Percentiles rank a stretch among this genome's conserved stretches.
Evolutionary conservation across 2,113 vertebrate genomes (phyloP).

Genomic region (Podarcis muralis): DNA sequence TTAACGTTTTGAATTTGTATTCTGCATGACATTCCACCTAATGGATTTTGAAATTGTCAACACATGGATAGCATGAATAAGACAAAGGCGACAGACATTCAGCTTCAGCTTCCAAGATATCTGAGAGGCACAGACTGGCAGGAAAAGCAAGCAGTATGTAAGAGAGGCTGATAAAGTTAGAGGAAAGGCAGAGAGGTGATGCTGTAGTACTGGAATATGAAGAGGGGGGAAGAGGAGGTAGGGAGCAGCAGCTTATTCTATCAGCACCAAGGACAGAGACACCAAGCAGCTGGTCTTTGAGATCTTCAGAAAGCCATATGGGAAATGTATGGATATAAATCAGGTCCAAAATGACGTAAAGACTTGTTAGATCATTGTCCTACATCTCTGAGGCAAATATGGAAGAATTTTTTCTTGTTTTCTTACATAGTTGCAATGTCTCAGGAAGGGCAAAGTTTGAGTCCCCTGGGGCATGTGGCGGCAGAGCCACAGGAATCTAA

Average conservation of each 20-base stretch:
- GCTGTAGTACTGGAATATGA: conserved; percentile 25
- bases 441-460: conserved; percentile 59
- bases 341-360: conserved; percentile 43
- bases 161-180: conserved; percentile 8
- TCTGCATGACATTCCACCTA: conserved; percentile 42
- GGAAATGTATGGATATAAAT: conserved; percentile 39
- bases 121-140: neutral
- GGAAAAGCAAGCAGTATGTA: neutral
- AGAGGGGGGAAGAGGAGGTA: neutral
- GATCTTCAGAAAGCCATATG: conserved; percentile 46
- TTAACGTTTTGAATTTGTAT: conserved; percentile 14
- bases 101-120: neutral
- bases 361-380: conserved; percentile 43
- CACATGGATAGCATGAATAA: neutral
- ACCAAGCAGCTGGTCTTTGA: conserved; percentile 35
- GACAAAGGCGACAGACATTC: conserved; percentile 28
- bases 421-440: conserved; percentile 45
- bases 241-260: conserved; percentile 40
- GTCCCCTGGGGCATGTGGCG: conserved; percentile 23
- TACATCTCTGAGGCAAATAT: conserved; percentile 52
- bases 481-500: conserved; percentile 42
- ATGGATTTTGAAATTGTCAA: conserved; percentile 2
- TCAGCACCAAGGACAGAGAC: conserved; percentile 70
- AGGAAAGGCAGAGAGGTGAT: conserved; percentile 34
- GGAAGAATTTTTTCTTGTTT: conserved; percentile 45